Conservation (phyloP, 2,113 vertebrate species). For the Sander vitreus region DNA sequence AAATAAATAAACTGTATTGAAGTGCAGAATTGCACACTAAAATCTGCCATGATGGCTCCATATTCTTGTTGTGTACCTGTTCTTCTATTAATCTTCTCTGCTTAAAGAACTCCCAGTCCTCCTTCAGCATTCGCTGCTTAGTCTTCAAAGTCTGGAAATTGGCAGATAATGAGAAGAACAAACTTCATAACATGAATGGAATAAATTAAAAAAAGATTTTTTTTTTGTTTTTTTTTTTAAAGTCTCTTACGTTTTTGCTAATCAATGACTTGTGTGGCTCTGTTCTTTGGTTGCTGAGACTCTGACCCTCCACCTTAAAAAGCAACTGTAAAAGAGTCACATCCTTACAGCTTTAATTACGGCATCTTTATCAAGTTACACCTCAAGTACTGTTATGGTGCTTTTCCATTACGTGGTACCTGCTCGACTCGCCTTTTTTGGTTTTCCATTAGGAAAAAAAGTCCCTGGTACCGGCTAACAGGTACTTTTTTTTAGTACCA, state of each 20-base stretch:
- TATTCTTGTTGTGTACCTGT: conserved; percentile 84
- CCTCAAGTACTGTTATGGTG: not conserved
- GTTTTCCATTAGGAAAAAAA: too few relatives aligned
- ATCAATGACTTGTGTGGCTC: conserved; percentile 85
- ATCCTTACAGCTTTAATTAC: not conserved
- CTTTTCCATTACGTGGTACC: too few relatives aligned
- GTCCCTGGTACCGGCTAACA: too few relatives aligned
- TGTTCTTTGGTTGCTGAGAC: conserved; percentile 82
- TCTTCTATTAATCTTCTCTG: conserved; percentile 95
- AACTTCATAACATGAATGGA: not conserved
- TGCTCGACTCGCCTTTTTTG: too few relatives aligned
- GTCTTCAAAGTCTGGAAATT: conserved; percentile 90
- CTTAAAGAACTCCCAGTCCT: conserved; percentile 97
- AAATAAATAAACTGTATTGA: not conserved
- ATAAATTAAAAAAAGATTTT: not conserved
- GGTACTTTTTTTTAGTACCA: too few relatives aligned
- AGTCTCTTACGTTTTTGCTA: conserved; percentile 84
- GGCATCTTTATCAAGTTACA: not conserved
- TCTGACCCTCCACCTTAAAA: conserved; percentile 85
- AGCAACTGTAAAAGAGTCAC: conserved; percentile 77
- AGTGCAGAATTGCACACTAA: not conserved
- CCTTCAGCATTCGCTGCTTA: conserved; percentile 93
- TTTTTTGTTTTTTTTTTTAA: not conserved
- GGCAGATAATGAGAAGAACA: conserved; percentile 19
- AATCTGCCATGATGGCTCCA: not conserved